Evolutionary conservation across 30 jellyfish, hydroid and myxozoan genomes (phyloP), one percentile per base, ranked within the genome.

Genomic region (Calvadosia cruxmelitensis): DNA sequence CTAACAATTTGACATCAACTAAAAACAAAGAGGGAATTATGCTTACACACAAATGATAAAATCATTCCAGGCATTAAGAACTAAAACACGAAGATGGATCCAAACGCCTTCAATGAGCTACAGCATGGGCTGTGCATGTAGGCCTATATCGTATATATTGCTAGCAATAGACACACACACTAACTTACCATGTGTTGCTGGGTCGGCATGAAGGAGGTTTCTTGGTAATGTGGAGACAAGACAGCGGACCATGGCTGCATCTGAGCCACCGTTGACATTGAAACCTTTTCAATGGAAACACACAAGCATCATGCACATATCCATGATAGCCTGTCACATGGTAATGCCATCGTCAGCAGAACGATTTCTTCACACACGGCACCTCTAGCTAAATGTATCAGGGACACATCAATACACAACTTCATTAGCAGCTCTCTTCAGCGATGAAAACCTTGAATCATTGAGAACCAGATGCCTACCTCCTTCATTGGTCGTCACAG

Each of bases 401-500:
- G 12, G 69, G 10, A 5, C 24, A 3, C 24, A 27, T 5, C 13
- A 5, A 57, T 5, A n/a, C n/a, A n/a, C n/a, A n/a, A n/a, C n/a
- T n/a, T n/a, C n/a, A n/a, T n/a, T n/a, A n/a, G n/a, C n/a, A n/a
- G n/a, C n/a, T n/a, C n/a, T n/a, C n/a, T n/a, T n/a, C n/a, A n/a
- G n/a, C n/a, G n/a, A n/a, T n/a, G n/a, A 49, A n/a, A n/a, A 49
- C 13, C 13, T 49, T 49, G 61, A 13, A 10, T n/a, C 61, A 10
- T n/a, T n/a, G 13, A 49, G n/a, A 49, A 10, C 61, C 13, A 15
- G 27, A 29, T 3, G 26, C 78, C 25, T 75, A 76, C 95, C 95
- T 69, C 95, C 95, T 78, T 85, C 95, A 34, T 85, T 85, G 3
- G 95, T 93, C 67, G 78, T 89, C 24, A 80, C 76, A 1, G 95